Conservation (phyloP, 2,888 invertebrate species). For the Amblyjoppa fuscipennis region DNA sequence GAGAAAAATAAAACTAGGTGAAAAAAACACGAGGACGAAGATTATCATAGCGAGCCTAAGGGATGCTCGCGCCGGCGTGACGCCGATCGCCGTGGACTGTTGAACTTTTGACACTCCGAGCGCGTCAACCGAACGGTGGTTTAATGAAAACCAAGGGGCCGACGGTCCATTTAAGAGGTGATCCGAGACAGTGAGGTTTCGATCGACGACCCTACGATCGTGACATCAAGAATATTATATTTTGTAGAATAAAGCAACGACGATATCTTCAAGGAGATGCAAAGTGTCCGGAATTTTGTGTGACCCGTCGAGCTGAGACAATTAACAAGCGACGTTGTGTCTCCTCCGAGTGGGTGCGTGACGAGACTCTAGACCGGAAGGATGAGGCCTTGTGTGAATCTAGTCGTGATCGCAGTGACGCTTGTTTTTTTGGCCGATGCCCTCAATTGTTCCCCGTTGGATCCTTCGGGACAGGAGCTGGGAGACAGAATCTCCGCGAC, state of each 20-base stretch:
- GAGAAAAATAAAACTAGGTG: background rate
- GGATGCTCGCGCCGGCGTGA: slow-evolving; percentile 54
- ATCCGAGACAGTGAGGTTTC: slow-evolving; percentile 16
- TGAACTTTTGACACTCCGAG: slow-evolving; percentile 37
- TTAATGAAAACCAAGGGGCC: slow-evolving; percentile 47
- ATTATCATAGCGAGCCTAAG: background rate
- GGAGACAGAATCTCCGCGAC: background rate
- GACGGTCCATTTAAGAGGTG: slow-evolving; percentile 43
- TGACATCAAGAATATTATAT: background rate
- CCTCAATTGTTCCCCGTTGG: slow-evolving; percentile 50
- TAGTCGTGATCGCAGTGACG: slow-evolving; percentile 77
- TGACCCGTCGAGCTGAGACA: slow-evolving; percentile 23
- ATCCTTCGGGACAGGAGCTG: slow-evolving; percentile 11
- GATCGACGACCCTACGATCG: background rate
- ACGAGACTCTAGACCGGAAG: slow-evolving; percentile 21
- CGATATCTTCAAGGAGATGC: slow-evolving; percentile 41
- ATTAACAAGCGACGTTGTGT: slow-evolving; percentile 6
- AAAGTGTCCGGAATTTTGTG: slow-evolving; percentile 1
- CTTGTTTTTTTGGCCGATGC: slow-evolving; percentile 65
- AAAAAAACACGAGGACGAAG: slow-evolving; percentile 10
- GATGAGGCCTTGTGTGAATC: slow-evolving; percentile 77
- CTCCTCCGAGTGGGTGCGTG: background rate
- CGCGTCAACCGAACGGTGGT: slow-evolving; percentile 47
- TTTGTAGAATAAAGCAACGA: background rate
- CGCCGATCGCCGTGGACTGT: slow-evolving; percentile 20